Conservation (phyloP, 2,113 vertebrate species). For the Thunnus maccoyii region DNA sequence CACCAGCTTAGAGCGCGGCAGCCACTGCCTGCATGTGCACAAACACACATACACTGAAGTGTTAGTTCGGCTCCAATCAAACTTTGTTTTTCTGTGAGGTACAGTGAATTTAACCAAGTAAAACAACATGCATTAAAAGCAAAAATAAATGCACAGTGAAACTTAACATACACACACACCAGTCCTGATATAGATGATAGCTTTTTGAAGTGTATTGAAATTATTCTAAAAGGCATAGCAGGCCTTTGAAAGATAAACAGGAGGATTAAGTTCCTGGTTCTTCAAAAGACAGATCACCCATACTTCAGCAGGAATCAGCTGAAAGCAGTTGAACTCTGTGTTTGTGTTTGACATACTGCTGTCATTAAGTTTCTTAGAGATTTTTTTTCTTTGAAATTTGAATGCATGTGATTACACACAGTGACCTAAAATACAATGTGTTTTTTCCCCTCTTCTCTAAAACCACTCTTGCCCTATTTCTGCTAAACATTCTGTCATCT, state of each 20-base stretch:
- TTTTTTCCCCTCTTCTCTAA: slow-evolving; percentile 50
- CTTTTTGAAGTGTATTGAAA: slow-evolving; percentile 1
- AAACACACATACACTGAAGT: neutral
- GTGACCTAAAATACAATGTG: neutral
- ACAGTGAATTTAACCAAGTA: neutral
- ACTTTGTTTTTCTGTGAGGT: too few relatives aligned
- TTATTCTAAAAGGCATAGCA: neutral
- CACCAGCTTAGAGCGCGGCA: slow-evolving; percentile 97
- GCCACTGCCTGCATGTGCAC: slow-evolving; percentile 91
- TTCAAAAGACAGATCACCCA: too few relatives aligned
- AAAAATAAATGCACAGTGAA: neutral
- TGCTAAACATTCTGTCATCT: slow-evolving; percentile 24
- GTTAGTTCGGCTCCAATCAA: neutral
- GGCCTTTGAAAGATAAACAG: neutral
- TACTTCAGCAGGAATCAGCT: too few relatives aligned
- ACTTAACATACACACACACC: neutral
- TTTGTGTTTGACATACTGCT: neutral
- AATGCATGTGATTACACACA: too few relatives aligned
- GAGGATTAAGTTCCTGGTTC: neutral
- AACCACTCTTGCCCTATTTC: slow-evolving; percentile 70
- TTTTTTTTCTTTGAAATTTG: neutral
- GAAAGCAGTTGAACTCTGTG: too few relatives aligned
- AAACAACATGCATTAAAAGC: neutral
- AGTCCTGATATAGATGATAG: neutral
- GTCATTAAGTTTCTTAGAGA: slow-evolving; percentile 20